phyloP scores from a whole-genome alignment of 2,797 vertebrate genomes.

The Delichon dasypus region DNA sequence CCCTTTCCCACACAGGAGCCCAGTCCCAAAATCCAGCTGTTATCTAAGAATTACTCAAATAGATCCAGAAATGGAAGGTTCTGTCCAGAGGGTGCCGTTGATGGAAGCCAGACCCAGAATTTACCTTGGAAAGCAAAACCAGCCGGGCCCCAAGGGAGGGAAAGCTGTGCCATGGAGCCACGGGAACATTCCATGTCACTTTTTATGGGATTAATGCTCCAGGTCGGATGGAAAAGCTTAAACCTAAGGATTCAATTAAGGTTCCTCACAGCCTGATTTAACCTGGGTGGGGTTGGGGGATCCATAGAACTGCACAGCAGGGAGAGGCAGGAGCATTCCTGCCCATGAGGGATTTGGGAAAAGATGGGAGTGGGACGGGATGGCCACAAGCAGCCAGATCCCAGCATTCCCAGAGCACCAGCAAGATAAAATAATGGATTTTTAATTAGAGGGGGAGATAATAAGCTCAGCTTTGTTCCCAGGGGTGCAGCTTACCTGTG shows the following conservation, averaged over 20 bases:
- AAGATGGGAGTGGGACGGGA: not conserved
- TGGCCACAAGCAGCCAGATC: rapidly evolving
- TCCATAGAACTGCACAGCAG: not conserved
- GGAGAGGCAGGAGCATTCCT: not conserved
- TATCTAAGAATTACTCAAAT: not conserved
- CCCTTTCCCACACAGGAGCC: not conserved
- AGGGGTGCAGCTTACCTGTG: not conserved
- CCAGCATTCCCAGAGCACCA: not conserved
- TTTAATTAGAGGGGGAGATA: not conserved
- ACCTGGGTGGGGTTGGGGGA: not conserved
- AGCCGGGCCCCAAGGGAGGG: not conserved
- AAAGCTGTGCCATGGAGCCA: not conserved
- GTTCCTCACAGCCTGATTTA: not conserved
- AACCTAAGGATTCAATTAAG: slow-evolving; percentile 8
- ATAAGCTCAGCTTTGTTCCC: not conserved
- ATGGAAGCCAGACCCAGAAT: not conserved
- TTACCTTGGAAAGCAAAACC: not conserved
- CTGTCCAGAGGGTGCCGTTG: not conserved
- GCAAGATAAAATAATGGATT: not conserved
- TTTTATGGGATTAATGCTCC: not conserved
- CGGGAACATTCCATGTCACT: not conserved
- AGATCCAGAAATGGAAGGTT: not conserved
- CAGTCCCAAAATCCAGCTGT: not conserved
- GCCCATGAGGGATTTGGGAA: not conserved
- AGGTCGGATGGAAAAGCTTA: not conserved